Conservation (phyloP, 2,797 vertebrate species). For the Chelmon rostratus region DNA sequence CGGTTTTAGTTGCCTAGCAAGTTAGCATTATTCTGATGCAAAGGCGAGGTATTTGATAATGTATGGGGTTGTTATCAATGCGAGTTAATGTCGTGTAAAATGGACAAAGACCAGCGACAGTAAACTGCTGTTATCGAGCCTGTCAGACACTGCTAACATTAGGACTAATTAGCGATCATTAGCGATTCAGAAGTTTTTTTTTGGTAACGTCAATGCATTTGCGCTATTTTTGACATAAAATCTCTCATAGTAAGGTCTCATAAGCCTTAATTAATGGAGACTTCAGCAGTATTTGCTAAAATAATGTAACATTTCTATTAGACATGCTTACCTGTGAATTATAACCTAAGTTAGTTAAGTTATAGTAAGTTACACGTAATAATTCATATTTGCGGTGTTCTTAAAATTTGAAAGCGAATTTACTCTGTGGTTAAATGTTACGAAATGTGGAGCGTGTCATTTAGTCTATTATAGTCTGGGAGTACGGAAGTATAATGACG, state of each 20-base stretch:
- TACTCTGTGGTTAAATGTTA: background rate
- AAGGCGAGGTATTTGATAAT: rapidly evolving
- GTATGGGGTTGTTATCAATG: background rate
- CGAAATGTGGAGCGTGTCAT: background rate
- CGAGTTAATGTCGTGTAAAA: background rate
- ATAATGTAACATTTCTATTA: background rate
- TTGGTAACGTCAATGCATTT: background rate
- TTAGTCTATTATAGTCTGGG: background rate
- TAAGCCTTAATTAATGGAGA: background rate
- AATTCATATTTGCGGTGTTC: background rate
- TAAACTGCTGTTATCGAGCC: background rate
- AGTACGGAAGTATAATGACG: background rate
- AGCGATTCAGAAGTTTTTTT: background rate
- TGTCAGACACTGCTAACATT: background rate
- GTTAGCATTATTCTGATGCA: background rate
- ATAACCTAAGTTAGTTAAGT: too few species aligned
- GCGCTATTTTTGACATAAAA: background rate
- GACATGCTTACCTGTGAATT: background rate
- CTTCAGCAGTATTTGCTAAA: background rate
- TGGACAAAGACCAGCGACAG: background rate
- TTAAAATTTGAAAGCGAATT: background rate
- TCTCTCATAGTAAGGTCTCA: too few species aligned
- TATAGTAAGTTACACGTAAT: background rate
- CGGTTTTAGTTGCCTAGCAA: background rate
- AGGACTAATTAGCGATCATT: background rate